Conservation (phyloP, 1,140 invertebrate genomes). For the Solenopsis invicta region DNA sequence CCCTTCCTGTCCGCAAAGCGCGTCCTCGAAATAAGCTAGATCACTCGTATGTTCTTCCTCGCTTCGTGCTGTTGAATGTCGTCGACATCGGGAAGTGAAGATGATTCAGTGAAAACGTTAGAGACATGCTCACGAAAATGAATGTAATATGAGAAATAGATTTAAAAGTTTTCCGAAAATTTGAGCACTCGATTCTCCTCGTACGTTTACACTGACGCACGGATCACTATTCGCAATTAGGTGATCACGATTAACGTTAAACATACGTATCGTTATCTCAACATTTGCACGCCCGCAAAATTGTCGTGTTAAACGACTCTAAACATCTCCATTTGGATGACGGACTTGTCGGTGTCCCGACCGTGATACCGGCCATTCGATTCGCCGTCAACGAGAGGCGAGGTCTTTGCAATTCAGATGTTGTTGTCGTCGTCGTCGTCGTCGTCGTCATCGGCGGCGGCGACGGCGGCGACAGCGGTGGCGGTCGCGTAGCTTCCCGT, state of each 20-base stretch:
- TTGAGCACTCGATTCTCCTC: background rate
- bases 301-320: conserved; percentile 50
- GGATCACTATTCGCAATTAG: background rate
- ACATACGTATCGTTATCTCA: conserved; percentile 16
- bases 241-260: background rate
- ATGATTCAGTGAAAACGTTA: background rate
- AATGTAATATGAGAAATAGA: background rate
- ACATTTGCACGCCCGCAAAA: conserved; percentile 18
- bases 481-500: background rate
- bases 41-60: conserved; percentile 80
- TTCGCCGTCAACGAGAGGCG: conserved; percentile 46
- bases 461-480: conserved; percentile 33
- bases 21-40: conserved; percentile 83
- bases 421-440: conserved; percentile 41
- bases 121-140: background rate
- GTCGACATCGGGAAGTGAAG: background rate
- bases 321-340: conserved; percentile 71
- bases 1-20: conserved; percentile 28
- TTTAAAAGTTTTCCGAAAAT: background rate
- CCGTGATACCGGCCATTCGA: conserved; percentile 41
- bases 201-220: background rate
- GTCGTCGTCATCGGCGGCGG: conserved; percentile 4
- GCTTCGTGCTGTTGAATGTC: background rate
- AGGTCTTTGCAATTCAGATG: conserved; percentile 77
- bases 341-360: conserved; percentile 36